Base-by-base conservation (phyloP, 2,113 vertebrate species). In the Eclectus roratus region DNA sequence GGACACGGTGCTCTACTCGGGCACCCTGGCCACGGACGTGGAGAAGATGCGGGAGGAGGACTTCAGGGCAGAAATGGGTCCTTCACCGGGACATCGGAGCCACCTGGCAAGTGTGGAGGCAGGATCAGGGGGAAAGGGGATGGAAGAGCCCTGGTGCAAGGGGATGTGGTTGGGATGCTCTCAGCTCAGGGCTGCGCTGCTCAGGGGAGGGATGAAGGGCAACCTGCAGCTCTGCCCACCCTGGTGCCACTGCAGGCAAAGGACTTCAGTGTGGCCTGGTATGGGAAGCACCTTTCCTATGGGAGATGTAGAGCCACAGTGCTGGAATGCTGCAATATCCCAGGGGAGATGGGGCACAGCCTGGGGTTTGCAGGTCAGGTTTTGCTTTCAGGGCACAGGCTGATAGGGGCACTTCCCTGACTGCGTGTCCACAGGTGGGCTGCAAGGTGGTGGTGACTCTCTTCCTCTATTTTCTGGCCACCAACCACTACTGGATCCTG, bases 401-500 rank as follows among this genome's bases (percentile, higher is more conserved):
- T 72, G 70, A 44, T 3, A 15, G 0, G 2, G 47, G 39, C 52
- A 12, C 50, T 33, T 60, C 86, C 33, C 76, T 53, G 44, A 13
- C 63, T 6, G 0, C 4, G 4, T 6, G 6, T 13, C 64, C 44
- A 52, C 97, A 99, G 99, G 98, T 97, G 46, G 99, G 99, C 94
- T 99, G 99, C 97, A 99, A 99, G 97, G 96, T 98, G 35, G 98
- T 96, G 15, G 99, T 99, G 63, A 99, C 98, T 7, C 92, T 99
- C 56, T 99, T 99, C 97, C 98, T 99, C 44, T 99, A 99, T 88
- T 99, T 99, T 84, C 97, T 99, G 97, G 99, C 99, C 29, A 99
- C 99, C 83, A 99, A 99, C 96, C 98, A 99, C 95, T 99, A 98
- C 95, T 99, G 99, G 99, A 99, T 99, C 90, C 97, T 99, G 91